Evolutionary conservation across 2,888 invertebrate species (phyloP).

Genomic region (Agrilus cyanescens): DNA sequence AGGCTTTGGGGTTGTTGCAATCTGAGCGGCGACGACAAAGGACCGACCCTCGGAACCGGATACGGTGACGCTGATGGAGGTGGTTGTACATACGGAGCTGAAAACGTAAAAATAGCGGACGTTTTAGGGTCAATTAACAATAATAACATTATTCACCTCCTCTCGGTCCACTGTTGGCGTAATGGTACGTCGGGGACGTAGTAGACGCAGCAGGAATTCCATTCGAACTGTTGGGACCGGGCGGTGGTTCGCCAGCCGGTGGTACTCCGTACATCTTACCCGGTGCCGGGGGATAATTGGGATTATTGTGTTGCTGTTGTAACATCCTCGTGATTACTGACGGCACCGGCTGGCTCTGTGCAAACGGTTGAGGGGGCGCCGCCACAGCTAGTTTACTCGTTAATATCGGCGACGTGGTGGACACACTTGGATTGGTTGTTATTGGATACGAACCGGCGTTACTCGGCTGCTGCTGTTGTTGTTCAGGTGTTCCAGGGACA

Average conservation of each 20-base stretch:
- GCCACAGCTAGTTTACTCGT: constrained; percentile 31
- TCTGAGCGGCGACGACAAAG: constrained; percentile 19
- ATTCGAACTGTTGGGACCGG: constrained; percentile 2
- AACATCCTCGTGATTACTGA: constrained; percentile 54
- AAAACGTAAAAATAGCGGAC: neutral
- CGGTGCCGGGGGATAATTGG: constrained; percentile 7
- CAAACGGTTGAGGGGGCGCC: constrained; percentile 40
- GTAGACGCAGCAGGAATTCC: too few species aligned
- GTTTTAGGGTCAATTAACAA: too few species aligned
- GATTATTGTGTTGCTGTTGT: constrained; percentile 36
- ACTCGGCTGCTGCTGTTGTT: neutral
- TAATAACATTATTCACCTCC: too few species aligned
- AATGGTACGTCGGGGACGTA: too few species aligned
- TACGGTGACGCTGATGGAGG: constrained; percentile 24
- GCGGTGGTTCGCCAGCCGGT: constrained; percentile 14
- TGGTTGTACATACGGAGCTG: constrained; percentile 22
- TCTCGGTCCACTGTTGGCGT: too few species aligned
- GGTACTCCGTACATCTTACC: constrained; percentile 13
- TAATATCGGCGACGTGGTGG: constrained; percentile 9
- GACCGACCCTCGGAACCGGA: constrained; percentile 23
- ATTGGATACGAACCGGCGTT: too few species aligned
- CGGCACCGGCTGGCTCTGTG: constrained; percentile 38
- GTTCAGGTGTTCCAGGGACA: constrained; percentile 26
- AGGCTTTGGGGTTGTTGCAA: constrained; percentile 16
- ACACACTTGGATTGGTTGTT: neutral